Evolutionary conservation across 2,888 invertebrate genomes (phyloP).

Genomic region (Luperina testacea): DNA sequence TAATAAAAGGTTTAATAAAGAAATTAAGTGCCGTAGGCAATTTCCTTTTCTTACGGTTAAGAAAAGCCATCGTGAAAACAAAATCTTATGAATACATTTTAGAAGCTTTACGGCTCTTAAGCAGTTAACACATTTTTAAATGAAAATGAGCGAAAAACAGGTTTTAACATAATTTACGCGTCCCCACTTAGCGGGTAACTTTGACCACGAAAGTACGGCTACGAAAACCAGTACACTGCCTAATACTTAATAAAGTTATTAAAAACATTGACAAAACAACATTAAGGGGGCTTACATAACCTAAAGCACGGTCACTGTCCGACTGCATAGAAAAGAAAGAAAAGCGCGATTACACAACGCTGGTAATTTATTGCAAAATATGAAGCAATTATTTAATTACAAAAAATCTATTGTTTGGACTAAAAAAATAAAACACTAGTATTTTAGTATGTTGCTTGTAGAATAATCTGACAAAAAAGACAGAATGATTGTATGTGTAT

Average conservation of each 20-base stretch:
- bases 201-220: constrained; percentile 16
- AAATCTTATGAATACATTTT: constrained; percentile 43
- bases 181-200: constrained; percentile 38
- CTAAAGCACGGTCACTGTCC: too few species aligned
- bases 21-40: constrained; percentile 13
- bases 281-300: too few species aligned
- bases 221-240: constrained; percentile 38
- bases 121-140: constrained; percentile 44
- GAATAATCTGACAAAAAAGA: too few species aligned
- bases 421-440: too few species aligned
- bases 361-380: too few species aligned
- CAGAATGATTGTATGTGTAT: too few species aligned
- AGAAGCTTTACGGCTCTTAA: constrained; percentile 42
- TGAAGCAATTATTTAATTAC: too few species aligned
- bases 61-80: constrained; percentile 38
- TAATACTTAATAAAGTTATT: constrained; percentile 3
- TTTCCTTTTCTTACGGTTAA: constrained; percentile 30
- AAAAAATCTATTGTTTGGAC: too few species aligned
- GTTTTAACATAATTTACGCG: constrained; percentile 63
- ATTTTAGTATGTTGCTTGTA: too few species aligned
- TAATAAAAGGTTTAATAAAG: constrained; percentile 31
- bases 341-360: too few species aligned
- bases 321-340: too few species aligned
- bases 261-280: not conserved
- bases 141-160: constrained; percentile 56